A percentile compares a stretch with the other conserved stretches of the same genome.
phyloP scores from a whole-genome alignment of 2,797 vertebrate genomes.

The Rhinatrema bivittatum region DNA sequence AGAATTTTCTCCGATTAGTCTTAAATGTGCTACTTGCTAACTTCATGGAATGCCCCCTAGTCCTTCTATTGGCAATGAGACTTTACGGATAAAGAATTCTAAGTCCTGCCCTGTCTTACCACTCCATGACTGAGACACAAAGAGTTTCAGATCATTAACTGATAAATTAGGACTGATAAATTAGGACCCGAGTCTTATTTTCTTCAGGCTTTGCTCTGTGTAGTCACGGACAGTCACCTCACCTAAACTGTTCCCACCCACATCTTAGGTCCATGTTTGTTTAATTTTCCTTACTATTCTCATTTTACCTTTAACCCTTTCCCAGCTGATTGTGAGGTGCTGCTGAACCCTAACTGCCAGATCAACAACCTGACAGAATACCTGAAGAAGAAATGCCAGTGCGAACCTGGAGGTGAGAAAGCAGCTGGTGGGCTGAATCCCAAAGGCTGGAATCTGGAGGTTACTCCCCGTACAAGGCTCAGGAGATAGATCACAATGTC shows the following conservation, averaged over 20 bases:
- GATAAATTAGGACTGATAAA: too few relatives aligned
- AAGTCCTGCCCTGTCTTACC: too few relatives aligned
- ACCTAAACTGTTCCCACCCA: neutral
- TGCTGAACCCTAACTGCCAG: conserved; percentile 32
- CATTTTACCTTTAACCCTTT: neutral
- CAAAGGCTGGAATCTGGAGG: too few relatives aligned
- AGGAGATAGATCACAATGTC: neutral
- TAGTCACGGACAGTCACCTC: fast-evolving
- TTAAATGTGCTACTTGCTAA: too few relatives aligned
- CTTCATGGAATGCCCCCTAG: too few relatives aligned
- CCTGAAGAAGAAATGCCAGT: conserved; percentile 24
- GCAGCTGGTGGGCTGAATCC: neutral
- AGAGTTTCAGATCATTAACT: too few relatives aligned
- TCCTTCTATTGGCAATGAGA: too few relatives aligned
- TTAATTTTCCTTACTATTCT: fast-evolving
- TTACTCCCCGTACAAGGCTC: neutral
- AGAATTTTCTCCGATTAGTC: too few relatives aligned
- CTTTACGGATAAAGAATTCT: too few relatives aligned
- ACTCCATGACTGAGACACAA: too few relatives aligned
- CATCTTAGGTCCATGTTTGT: fast-evolving
- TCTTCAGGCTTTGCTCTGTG: fast-evolving
- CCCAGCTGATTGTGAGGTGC: conserved; percentile 21
- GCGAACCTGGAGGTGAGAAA: conserved; percentile 20
- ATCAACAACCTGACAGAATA: conserved; percentile 16
- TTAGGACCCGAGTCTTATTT: neutral